Evolutionary conservation across 37 sponge, comb jelly and placozoan genomes (phyloP).

Genomic region (Lycopodina hypogea): DNA sequence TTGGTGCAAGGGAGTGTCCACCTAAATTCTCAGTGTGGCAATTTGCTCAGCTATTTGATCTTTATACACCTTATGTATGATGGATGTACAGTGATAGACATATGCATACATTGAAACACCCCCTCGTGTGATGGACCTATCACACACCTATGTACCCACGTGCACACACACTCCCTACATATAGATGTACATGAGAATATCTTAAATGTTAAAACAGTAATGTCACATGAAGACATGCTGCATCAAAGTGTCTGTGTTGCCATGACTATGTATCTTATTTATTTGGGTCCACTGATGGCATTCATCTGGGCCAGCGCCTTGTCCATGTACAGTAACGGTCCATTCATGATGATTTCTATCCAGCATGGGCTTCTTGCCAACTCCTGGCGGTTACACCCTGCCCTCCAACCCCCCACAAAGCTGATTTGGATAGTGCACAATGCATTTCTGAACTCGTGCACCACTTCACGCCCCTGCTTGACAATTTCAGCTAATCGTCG

Average conservation of each 20-base stretch:
- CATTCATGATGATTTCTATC: slow-evolving; percentile 92
- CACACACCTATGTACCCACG: too few species aligned
- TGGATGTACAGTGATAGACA: too few species aligned
- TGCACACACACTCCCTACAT: too few species aligned
- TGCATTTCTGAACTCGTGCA: slow-evolving; percentile 87
- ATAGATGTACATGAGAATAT: too few species aligned
- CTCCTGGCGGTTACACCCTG: slow-evolving; percentile 93
- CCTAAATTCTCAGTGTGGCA: too few species aligned
- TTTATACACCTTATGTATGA: too few species aligned
- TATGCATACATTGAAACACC: too few species aligned
- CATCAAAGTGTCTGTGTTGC: too few species aligned
- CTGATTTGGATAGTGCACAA: slow-evolving; percentile 97
- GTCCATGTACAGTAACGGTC: slow-evolving; percentile 90
- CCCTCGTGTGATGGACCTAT: too few species aligned
- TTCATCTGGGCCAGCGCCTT: slow-evolving; percentile 85
- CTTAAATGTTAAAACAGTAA: neutral
- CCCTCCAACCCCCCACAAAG: slow-evolving; percentile 98
- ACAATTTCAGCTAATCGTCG: slow-evolving; percentile 79
- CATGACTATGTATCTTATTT: slow-evolving; percentile 23
- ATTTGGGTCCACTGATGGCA: slow-evolving; percentile 11
- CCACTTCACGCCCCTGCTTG: slow-evolving; percentile 84
- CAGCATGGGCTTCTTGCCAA: slow-evolving; percentile 96
- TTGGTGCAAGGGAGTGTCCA: too few species aligned
- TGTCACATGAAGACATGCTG: too few species aligned
- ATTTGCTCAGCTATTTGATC: too few species aligned